phyloP scores from a whole-genome alignment of 1,140 invertebrate genomes.

The Liolophura sinensis region DNA sequence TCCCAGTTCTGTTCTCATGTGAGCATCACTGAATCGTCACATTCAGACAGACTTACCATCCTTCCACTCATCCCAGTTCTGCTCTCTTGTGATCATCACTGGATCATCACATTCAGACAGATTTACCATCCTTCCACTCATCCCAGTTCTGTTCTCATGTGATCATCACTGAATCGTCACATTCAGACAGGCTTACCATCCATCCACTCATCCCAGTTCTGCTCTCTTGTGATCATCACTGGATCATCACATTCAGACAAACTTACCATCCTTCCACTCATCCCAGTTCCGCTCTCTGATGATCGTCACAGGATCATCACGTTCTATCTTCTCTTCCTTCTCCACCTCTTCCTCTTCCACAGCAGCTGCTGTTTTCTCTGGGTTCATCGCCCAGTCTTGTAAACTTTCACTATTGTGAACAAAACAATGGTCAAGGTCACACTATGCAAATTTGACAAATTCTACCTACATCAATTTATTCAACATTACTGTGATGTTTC shows the following conservation, averaged over 20 bases:
- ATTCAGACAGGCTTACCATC: neutral
- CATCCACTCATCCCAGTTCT: neutral
- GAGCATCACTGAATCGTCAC: neutral
- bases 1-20: neutral
- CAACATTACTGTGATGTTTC: too few species aligned
- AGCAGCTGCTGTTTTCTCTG: conserved; percentile 44
- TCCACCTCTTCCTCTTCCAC: conserved; percentile 65
- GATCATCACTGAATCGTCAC: neutral
- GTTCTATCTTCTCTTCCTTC: conserved; percentile 69
- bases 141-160: neutral
- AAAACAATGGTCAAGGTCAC: too few species aligned
- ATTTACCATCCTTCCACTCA: neutral
- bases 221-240: neutral
- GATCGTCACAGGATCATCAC: conserved; percentile 77
- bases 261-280: conserved; percentile 83
- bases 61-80: neutral
- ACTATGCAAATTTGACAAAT: too few species aligned
- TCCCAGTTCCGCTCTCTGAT: conserved; percentile 75
- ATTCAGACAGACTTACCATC: neutral
- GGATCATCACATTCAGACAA: neutral
- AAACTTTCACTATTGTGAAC: conserved; percentile 19
- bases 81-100: neutral
- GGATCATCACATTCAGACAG: neutral
- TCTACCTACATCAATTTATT: too few species aligned
- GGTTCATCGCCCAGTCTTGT: conserved; percentile 43